Conservation (phyloP, 1,140 invertebrate genomes). For the Drosophila carrolli region DNA sequence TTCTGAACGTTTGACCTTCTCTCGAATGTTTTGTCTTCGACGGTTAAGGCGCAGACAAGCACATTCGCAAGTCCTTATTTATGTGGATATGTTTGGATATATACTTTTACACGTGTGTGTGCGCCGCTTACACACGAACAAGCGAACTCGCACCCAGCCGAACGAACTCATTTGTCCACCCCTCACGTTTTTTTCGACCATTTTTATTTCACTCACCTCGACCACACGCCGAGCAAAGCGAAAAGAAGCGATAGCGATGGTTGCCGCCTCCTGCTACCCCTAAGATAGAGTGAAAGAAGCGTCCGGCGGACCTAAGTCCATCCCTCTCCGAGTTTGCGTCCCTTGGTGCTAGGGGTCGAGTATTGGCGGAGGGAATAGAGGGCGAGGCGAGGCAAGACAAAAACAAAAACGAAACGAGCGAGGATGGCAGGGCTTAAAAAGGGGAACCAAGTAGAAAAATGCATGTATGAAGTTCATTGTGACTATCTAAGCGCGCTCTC, state of each 20-base stretch:
- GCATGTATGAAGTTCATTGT: neutral
- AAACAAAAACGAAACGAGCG: constrained; percentile 4
- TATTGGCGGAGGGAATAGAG: constrained; percentile 9
- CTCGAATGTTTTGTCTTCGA: constrained; percentile 7
- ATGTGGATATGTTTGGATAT: neutral
- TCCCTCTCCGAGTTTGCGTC: constrained; percentile 27
- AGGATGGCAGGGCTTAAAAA: constrained; percentile 11
- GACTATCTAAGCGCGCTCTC: neutral
- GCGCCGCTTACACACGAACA: constrained; percentile 1
- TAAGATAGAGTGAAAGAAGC: constrained; percentile 31
- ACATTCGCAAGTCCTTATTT: neutral
- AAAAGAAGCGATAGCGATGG: constrained; percentile 38
- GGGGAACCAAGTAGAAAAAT: neutral
- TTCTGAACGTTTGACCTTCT: constrained; percentile 1
- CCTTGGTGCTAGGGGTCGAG: constrained; percentile 28
- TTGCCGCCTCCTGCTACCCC: constrained; percentile 52
- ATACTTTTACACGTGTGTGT: neutral
- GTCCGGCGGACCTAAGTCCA: constrained; percentile 30
- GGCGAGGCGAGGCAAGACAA: neutral
- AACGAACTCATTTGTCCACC: constrained; percentile 32
- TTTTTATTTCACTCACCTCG: constrained; percentile 51
- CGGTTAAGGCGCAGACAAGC: neutral
- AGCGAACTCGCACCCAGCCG: constrained; percentile 17
- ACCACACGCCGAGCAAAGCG: constrained; percentile 27
- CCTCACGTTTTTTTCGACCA: constrained; percentile 61